Base-by-base conservation (phyloP, 2,797 vertebrate genomes). In the Calcarius lapponicus region DNA sequence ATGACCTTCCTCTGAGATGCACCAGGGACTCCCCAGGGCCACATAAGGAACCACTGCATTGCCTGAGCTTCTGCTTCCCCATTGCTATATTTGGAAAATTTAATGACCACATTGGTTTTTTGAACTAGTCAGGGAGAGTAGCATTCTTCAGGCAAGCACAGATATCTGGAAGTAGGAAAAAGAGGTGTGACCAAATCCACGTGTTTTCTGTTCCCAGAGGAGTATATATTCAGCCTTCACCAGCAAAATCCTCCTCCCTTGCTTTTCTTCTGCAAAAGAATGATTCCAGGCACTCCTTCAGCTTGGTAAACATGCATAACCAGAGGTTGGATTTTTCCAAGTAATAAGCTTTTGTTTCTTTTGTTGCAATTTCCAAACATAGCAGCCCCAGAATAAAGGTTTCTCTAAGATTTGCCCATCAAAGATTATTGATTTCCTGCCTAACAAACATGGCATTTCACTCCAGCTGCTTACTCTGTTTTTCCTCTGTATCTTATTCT, bases 161-260 rank as follows among this genome's bases (percentile, higher is more conserved):
- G 74, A 57, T 92, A 95, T 88, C 80, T 95, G 95, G 80, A 95
- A 95, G 71, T 53, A 74, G 45, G 50, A 93, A 71, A 67, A 94
- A 87, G 48, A 90, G 67, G 79, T 92, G 78, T 90, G 93, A 95
- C 85, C 67, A 89, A 83, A 94, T 61, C 74, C 92, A 87, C 60
- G 88, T 90, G 90, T 79, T 90, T 86, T 94, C 54, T 67, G 16
- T 70, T 76, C 86, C 83, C 84, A 61, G n/a, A 88, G 64, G 73
- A 80, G 21, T 20, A 66, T 0, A 1, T 22, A 51, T 64, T 84
- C 73, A 86, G 56, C 48, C 66, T 64, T 76, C 60, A 73, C 64
- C 47, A 85, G 60, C 36, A 90, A 90, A 95, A 96, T 85, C 57
- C 71, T 70, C 82, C 60, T 85, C 57, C 65, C 29, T 94, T 89